Evolutionary conservation across 2,113 vertebrate species (phyloP).

Genomic region (Eurypyga helias): DNA sequence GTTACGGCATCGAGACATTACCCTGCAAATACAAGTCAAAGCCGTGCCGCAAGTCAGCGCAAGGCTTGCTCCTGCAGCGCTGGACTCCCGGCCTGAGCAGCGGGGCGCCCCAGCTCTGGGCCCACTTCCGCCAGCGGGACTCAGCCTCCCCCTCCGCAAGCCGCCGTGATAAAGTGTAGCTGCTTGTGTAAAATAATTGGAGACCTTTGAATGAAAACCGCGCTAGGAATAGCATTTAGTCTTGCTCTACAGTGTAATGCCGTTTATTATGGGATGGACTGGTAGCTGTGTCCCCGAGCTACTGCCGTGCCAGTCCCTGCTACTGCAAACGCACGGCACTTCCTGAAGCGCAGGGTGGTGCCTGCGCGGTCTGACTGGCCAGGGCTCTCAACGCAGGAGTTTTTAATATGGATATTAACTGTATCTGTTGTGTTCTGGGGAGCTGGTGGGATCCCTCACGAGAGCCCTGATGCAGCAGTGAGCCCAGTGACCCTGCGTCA

Average conservation of each 20-base stretch:
- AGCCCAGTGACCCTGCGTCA: not conserved
- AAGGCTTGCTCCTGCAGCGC: not conserved
- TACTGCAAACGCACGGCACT: not conserved
- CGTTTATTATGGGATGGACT: not conserved
- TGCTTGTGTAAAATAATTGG: not conserved
- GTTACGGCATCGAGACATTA: not conserved
- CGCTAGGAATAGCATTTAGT: not conserved
- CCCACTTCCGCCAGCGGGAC: not conserved
- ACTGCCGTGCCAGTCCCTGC: not conserved
- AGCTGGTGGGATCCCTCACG: not conserved
- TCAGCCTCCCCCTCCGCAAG: not conserved
- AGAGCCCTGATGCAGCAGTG: not conserved
- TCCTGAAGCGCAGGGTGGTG: not conserved
- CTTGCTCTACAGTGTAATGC: not conserved
- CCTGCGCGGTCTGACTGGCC: not conserved
- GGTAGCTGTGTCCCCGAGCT: not conserved
- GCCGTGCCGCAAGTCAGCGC: not conserved
- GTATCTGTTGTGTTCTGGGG: not conserved
- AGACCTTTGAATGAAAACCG: not conserved
- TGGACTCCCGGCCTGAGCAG: not conserved
- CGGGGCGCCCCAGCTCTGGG: not conserved
- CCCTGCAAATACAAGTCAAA: not conserved
- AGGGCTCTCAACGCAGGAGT: not conserved
- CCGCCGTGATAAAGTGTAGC: fast-evolving
- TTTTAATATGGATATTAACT: not conserved